Percentiles rank a stretch among this genome's conserved stretches.
Conservation (phyloP, 2,113 vertebrate species). For the Cryptoleucopteryx plumbea region DNA sequence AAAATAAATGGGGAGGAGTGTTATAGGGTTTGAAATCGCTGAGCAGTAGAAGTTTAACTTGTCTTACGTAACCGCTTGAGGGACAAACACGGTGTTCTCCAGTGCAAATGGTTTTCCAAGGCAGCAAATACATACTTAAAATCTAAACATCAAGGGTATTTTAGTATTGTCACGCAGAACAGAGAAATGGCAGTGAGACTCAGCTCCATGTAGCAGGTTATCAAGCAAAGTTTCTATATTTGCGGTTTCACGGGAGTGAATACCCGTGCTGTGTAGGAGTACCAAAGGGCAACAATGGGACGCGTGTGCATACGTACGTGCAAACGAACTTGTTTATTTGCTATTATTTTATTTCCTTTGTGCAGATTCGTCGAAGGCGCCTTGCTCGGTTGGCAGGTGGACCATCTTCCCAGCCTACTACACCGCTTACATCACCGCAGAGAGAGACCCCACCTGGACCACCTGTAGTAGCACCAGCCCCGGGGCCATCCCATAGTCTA, state of each 20-base stretch:
- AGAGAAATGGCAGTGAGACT: not conserved
- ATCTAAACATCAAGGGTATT: rapidly evolving
- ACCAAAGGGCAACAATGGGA: rapidly evolving
- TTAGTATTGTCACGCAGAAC: rapidly evolving
- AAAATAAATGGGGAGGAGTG: not conserved
- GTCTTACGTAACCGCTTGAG: not conserved
- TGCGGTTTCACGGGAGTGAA: not conserved
- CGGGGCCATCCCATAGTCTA: conserved; percentile 86
- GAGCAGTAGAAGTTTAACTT: not conserved
- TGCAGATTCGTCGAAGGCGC: conserved; percentile 91
- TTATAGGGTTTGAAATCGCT: not conserved
- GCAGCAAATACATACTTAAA: not conserved
- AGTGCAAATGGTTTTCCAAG: not conserved
- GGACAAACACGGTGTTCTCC: not conserved
- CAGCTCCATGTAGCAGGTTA: rapidly evolving
- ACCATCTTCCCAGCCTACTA: conserved; percentile 90
- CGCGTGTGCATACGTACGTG: rapidly evolving
- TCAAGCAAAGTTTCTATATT: not conserved
- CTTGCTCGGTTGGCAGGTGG: conserved; percentile 92
- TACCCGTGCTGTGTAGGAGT: no score
- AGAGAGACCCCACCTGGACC: conserved; percentile 93
- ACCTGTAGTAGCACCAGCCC: conserved; percentile 79
- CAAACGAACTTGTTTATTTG: rapidly evolving
- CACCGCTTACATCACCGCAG: conserved; percentile 94
- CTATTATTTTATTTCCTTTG: not conserved